Percentiles rank a stretch among this genome's conserved stretches.
These are phyloP conservation scores for Heterotilapia buettikoferi DNA, from an alignment of 2,113 vertebrate species.

Conservation along the genomic window DNA sequence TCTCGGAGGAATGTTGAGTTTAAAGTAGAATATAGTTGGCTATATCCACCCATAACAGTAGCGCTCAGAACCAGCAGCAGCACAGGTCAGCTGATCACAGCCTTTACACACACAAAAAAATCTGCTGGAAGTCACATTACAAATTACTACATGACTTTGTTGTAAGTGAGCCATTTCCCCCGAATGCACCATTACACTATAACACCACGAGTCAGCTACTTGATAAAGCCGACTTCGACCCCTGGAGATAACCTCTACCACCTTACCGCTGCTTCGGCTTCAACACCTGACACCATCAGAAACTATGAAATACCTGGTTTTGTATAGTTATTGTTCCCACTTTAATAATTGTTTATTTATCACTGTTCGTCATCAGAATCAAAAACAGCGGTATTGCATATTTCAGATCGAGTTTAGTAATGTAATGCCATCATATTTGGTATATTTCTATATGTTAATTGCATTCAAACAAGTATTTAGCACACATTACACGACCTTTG, in stretches of 20 bases:
- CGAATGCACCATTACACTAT: neutral
- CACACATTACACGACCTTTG: neutral
- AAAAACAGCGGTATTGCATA: neutral
- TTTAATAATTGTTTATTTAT: neutral
- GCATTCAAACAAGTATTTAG: neutral
- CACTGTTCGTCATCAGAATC: accelerated
- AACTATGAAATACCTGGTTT: neutral
- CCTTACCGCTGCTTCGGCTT: neutral
- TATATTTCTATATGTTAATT: neutral
- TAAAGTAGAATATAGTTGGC: neutral
- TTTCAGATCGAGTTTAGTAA: neutral
- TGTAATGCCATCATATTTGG: neutral
- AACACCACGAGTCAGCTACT: neutral
- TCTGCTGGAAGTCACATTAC: neutral
- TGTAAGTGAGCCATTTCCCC: neutral
- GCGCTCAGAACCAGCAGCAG: neutral
- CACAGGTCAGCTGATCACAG: neutral
- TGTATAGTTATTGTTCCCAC: neutral
- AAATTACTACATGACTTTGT: neutral
- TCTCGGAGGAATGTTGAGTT: neutral
- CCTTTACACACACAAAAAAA: neutral
- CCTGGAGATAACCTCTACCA: neutral
- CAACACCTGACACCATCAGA: neutral
- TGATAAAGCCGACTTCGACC: neutral
- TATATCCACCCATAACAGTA: neutral